Evolutionary conservation across 2,797 vertebrate species (phyloP), one percentile per base, ranked within the genome.

Genomic region (Mormyrus proboscirostris): DNA sequence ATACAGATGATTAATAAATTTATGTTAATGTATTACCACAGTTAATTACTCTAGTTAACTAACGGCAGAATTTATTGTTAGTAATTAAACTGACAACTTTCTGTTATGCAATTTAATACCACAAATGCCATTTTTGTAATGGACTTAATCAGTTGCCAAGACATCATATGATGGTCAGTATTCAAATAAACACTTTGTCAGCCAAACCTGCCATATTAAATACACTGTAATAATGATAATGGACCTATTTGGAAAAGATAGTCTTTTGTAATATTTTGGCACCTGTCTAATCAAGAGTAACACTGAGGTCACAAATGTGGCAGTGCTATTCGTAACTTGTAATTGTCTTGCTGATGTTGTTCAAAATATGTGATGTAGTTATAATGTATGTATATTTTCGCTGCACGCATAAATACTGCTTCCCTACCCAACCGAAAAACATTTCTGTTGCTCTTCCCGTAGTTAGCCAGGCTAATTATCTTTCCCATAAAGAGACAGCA

Each of bases 81-180:
- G 93, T 90, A 93, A 89, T 93, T 91, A 93, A 92, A 94, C 89
- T 92, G 87, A 88, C 33, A 76, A 41, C 33, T 41, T 76, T 41
- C 38, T 76, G 16, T 19, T 76, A 76, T 76, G 33, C 69, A 76
- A 19, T 76, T 76, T 41, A 76, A 19, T 76, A 76, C 69, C 69
- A 76, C 3, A 3, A 65, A 29, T 76, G 33, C 33, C 69, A 76
- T 76, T 41, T 76, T 76, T 19, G 33, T 73, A 76, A 38, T 76
- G 69, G 29, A 41, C 29, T 76, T 76, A 76, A 41, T 38, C 4
- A 76, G 12, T 76, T 76, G 33, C 69, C 14, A 76, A 41, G 14
- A 76, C 33, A 73, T 41, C 5, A 16, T 38, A 73, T 38, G 41
- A 38, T 41, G 29, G 69, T 41, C 69, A 76, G 14, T 41, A 76